These are phyloP conservation scores for Dryococelus australis DNA, from an alignment of 2,888 invertebrate genomes.

Conservation along the genomic window DNA sequence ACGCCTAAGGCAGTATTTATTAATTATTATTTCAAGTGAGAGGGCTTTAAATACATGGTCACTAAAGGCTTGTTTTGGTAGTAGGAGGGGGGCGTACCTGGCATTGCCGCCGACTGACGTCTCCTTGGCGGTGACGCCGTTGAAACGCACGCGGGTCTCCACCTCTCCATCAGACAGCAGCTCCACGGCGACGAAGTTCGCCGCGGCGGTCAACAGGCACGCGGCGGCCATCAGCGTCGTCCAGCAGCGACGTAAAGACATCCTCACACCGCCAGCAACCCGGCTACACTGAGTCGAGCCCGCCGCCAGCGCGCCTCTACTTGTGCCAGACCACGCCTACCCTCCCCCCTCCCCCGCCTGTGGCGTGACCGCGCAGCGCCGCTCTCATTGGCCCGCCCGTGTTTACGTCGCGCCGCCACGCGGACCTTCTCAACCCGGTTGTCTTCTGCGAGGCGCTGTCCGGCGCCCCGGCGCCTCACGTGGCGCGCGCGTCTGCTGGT, in stretches of 20 bases:
- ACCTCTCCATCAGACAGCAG: conserved; percentile 73
- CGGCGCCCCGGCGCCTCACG: too few species aligned
- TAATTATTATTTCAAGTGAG: too few species aligned
- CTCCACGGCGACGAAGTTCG: conserved; percentile 71
- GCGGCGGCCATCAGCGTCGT: too few species aligned
- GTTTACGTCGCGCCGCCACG: not conserved
- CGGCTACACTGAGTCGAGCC: not conserved
- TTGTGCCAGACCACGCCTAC: not conserved
- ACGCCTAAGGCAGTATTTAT: too few species aligned
- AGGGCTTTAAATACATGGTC: too few species aligned
- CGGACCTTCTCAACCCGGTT: conserved; percentile 24
- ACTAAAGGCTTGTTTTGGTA: too few species aligned
- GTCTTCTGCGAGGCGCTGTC: not conserved
- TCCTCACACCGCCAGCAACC: not conserved
- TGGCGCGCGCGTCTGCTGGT: not conserved
- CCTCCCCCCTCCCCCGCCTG: conserved; percentile 4
- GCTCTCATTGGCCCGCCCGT: not conserved
- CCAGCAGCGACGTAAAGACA: not conserved
- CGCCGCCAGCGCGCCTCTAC: not conserved
- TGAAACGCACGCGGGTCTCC: conserved; percentile 69
- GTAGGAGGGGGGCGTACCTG: not conserved
- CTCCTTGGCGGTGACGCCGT: conserved; percentile 72
- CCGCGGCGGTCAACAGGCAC: not conserved
- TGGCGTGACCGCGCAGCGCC: not conserved
- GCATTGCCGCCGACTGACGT: conserved; percentile 61